Base-by-base conservation (phyloP, 2,797 vertebrate species). In the Arremon brunneinucha region DNA sequence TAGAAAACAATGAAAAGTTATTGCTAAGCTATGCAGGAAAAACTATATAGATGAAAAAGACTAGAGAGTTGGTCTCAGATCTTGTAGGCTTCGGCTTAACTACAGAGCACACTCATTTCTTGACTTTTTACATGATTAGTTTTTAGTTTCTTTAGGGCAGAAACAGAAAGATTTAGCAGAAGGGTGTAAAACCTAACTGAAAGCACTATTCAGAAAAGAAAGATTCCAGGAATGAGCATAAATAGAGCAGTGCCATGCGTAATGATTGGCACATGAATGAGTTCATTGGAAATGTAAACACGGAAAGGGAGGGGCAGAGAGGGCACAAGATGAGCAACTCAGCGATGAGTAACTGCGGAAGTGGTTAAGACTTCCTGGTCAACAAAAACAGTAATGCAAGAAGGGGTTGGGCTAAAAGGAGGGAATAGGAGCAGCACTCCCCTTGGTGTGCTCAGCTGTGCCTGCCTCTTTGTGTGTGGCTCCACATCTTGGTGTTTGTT, bases 241-340 rank as follows among this genome's bases (percentile, higher is more conserved):
- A 55, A 27, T 16, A 47, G 62, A 43, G 41, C 6, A 63, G 32
- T 23, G 41, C 6, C 55, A 91, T 60, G 37, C 4, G n/a, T 57
- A 67, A 93, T 17, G 26, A 81, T 0, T 71, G 27, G 30, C 52
- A 49, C 41, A 63, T 6, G 14, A 78, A 67, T 93, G 83, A 92
- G 41, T 32, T 92, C 41, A 83, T 0, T 76, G 59, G 89, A 89
- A 92, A 96, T 14, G 83, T 60, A 97, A 96, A 97, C 83, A 95
- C 3, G 7, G 56, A 79, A 83, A 81, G 23, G 44, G 74, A 82
- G 56, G 47, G 62, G 77, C 89, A 50, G 39, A 70, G 64, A 71
- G 60, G 76, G 39, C 2, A 8, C 50, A 41, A 37, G n/a, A 83
- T 60, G 82, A 94, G 72, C 46, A 53, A 65, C 60, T 84, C 49